phyloP scores from a whole-genome alignment of 2,113 vertebrate species.

The Gasterosteus nipponicus region DNA sequence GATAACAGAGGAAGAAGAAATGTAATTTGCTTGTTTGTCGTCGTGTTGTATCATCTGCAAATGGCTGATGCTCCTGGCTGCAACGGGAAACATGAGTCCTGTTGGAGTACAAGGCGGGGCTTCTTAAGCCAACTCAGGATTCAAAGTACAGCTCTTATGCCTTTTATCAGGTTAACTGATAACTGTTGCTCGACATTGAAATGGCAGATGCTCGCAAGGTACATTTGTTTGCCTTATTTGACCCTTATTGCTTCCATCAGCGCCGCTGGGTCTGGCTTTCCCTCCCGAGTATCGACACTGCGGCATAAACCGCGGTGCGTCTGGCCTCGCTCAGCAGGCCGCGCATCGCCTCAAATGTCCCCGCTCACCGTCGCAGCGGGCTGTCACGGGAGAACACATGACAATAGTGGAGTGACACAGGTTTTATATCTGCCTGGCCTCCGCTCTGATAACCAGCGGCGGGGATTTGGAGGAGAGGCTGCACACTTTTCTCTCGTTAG shows the following conservation, averaged over 20 bases:
- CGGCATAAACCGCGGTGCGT: neutral
- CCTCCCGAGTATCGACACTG: conserved; percentile 45
- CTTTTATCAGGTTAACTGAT: neutral
- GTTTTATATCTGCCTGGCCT: neutral
- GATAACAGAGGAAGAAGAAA: conserved; percentile 14
- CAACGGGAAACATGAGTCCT: conserved; percentile 24
- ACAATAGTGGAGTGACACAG: neutral
- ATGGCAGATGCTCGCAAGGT: neutral
- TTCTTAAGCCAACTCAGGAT: neutral
- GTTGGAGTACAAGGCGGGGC: conserved; percentile 12
- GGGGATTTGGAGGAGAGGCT: neutral
- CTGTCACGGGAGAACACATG: neutral
- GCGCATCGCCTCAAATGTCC: conserved; percentile 4
- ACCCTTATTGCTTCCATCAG: conserved; percentile 38
- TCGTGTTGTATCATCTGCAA: conserved; percentile 39
- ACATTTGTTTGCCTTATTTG: conserved; percentile 7
- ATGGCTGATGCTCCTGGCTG: conserved; percentile 19
- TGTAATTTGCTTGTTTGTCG: conserved; percentile 14
- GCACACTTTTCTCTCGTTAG: conserved; percentile 23
- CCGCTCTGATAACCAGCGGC: neutral
- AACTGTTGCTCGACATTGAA: neutral
- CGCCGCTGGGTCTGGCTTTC: conserved; percentile 24
- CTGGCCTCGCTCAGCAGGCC: neutral
- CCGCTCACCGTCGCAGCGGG: neutral
- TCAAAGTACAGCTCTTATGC: neutral